These are phyloP conservation scores for Bradypodion ventrale DNA, from an alignment of 2,797 vertebrate genomes.

Conservation along the genomic window DNA sequence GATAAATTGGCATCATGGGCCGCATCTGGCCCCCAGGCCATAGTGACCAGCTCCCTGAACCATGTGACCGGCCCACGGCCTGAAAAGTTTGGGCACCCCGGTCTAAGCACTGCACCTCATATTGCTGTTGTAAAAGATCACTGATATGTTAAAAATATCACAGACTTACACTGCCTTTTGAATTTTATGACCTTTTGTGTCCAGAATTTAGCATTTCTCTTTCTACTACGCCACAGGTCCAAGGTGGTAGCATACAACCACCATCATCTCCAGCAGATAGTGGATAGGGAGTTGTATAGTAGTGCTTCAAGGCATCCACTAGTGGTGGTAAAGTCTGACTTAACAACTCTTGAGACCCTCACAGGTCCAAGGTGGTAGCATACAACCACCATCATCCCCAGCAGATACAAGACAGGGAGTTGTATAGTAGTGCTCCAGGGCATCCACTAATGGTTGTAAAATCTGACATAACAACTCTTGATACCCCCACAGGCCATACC, in stretches of 20 bases:
- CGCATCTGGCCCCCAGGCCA: too few species aligned
- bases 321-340: neutral
- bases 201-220: neutral
- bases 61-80: too few species aligned
- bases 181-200: neutral
- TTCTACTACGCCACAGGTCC: too few species aligned
- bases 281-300: neutral
- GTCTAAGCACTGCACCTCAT: too few species aligned
- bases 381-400: neutral
- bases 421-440: neutral
- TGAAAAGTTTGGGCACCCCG: too few species aligned
- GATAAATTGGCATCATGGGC: too few species aligned
- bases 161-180: neutral
- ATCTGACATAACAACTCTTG: too few species aligned
- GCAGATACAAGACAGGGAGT: neutral
- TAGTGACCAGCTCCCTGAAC: too few species aligned
- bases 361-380: too few species aligned
- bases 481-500: too few species aligned
- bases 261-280: neutral
- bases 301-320: neutral
- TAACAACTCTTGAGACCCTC: too few species aligned
- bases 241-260: neutral
- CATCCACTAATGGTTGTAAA: too few species aligned
- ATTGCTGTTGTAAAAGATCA: neutral
- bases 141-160: neutral